Evolutionary conservation across 1,140 invertebrate genomes (phyloP).

Genomic region (Micrasema minimum): DNA sequence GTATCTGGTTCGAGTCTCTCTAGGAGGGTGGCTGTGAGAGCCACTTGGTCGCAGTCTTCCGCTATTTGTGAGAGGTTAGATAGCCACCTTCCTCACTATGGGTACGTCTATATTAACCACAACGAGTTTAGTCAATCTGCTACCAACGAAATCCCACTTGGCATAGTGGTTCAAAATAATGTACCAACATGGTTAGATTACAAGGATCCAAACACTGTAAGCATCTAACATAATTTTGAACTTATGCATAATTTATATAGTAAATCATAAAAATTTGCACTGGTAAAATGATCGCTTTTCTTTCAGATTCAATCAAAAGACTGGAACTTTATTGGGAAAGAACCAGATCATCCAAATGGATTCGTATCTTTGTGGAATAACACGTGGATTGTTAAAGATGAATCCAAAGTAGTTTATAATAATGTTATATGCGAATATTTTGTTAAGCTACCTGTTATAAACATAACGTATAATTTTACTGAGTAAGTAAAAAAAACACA

Average conservation of each 20-base stretch:
- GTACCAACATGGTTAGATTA: slow-evolving; percentile 34
- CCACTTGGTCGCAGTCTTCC: slow-evolving; percentile 60
- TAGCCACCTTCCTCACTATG: slow-evolving; percentile 58
- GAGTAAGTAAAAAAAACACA: slow-evolving; percentile 14
- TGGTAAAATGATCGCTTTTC: neutral
- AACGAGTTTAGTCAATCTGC: slow-evolving; percentile 51
- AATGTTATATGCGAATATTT: slow-evolving; percentile 62
- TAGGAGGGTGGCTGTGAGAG: slow-evolving; percentile 57
- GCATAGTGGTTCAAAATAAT: slow-evolving; percentile 56
- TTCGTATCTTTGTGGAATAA: slow-evolving; percentile 56
- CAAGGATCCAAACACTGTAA: slow-evolving; percentile 5
- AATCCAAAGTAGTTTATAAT: slow-evolving; percentile 59
- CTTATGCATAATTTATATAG: neutral
- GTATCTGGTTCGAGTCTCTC: slow-evolving; percentile 52
- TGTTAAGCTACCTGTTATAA: slow-evolving; percentile 47
- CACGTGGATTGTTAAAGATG: slow-evolving; percentile 58
- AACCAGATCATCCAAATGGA: slow-evolving; percentile 50
- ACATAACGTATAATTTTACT: neutral
- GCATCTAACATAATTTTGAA: neutral
- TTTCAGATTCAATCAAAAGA: slow-evolving; percentile 59
- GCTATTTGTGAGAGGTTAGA: slow-evolving; percentile 58
- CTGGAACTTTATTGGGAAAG: slow-evolving; percentile 56
- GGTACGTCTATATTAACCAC: slow-evolving; percentile 62
- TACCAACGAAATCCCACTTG: slow-evolving; percentile 57
- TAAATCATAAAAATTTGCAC: no score